Conservation (phyloP, 2,113 vertebrate genomes). For the Mustelus asterias region DNA sequence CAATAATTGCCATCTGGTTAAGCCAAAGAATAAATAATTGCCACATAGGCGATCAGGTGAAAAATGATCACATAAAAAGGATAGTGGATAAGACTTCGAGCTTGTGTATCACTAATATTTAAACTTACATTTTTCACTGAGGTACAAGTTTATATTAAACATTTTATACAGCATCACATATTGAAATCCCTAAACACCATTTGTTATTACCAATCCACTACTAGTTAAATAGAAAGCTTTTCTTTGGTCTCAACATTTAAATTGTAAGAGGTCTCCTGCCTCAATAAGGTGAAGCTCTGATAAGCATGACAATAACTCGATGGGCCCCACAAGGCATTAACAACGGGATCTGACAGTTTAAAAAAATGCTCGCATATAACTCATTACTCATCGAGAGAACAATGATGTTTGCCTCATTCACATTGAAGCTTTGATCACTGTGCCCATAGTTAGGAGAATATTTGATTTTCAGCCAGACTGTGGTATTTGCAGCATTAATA, state of each 20-base stretch:
- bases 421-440: neutral
- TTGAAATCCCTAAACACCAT: neutral
- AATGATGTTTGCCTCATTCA: neutral
- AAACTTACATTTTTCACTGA: neutral
- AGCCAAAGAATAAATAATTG: neutral
- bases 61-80: neutral
- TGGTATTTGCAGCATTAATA: constrained; percentile 4
- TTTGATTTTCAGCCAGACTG: neutral
- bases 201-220: neutral
- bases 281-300: neutral
- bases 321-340: constrained; percentile 18
- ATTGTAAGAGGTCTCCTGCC: neutral
- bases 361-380: neutral
- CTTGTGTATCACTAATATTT: neutral
- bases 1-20: neutral
- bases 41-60: neutral
- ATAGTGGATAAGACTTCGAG: neutral
- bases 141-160: neutral
- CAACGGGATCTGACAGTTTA: constrained; percentile 15
- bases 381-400: neutral
- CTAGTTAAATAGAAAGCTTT: neutral
- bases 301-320: neutral
- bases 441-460: neutral
- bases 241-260: neutral
- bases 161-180: neutral